Conservation (phyloP, 2,888 invertebrate genomes). For the Altica lythri region DNA sequence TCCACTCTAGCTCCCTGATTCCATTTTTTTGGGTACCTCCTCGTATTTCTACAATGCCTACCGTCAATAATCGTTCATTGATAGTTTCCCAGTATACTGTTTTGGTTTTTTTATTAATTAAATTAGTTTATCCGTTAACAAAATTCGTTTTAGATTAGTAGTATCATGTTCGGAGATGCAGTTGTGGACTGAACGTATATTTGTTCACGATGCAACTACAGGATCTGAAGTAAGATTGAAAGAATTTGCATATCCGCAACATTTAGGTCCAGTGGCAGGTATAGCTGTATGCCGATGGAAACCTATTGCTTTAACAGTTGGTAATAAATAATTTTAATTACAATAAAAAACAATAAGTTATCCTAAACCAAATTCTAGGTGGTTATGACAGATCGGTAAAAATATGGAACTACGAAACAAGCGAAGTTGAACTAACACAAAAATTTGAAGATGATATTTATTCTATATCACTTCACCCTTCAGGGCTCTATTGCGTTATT, state of each 20-base stretch:
- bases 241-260: conserved; percentile 75
- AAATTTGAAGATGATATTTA: conserved; percentile 84
- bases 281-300: conserved; percentile 88
- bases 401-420: conserved; percentile 90
- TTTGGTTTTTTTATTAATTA: no score
- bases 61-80: no score
- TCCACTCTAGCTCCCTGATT: no score
- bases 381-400: conserved; percentile 81
- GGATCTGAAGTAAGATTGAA: conserved; percentile 65
- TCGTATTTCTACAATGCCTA: no score
- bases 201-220: conserved; percentile 65
- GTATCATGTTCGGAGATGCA: conserved; percentile 73
- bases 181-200: conserved; percentile 69
- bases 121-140: no score
- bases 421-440: conserved; percentile 66
- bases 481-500: conserved; percentile 79
- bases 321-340: conserved; percentile 44
- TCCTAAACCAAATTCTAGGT: conserved; percentile 56
- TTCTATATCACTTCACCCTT: conserved; percentile 76
- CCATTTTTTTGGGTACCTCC: no score
- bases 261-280: conserved; percentile 79
- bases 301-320: conserved; percentile 81
- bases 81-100: no score
- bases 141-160: conserved; percentile 35
- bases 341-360: background rate